Evolutionary conservation across 2,797 vertebrate genomes (phyloP), one percentile per base, ranked within the genome.

Genomic region (Syngnathus rostellatus): DNA sequence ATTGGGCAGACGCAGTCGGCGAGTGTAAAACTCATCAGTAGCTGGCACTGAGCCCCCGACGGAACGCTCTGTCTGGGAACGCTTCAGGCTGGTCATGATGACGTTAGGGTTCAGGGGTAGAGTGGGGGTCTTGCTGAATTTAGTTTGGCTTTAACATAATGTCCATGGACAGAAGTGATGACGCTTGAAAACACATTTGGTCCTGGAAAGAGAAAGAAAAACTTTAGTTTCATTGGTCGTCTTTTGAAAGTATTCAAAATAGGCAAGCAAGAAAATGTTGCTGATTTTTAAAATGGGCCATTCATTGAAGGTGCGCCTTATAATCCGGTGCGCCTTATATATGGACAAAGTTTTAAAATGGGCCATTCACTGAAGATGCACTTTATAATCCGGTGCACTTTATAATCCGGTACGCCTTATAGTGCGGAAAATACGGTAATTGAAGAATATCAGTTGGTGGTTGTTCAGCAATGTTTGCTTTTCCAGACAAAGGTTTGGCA

Each of bases 11-110:
- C 97, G 91, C 60, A 99, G 92, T 70, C 96, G 95, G 14, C 97
- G 92, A 81, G 97, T 97, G 63, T 98, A 98, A 82, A 98, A 98
- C 80, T 99, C 97, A 81, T 99, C 97, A 0, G 92, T 86, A 72
- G 97, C 95, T 6, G 94, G 93, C 75, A 96, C 95, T 0, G 94
- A 93, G 65, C 94, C 87, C 67, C 95, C 95, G 51, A 98, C 92
- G 2, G 95, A 94, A 86, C 96, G 94, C 88, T 99, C 97, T 0
- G 96, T 99, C 89, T 99, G 97, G 48, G 97, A 99, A 85, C 96
- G 94, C 88, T 98, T 99, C 89, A 99, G 89, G 88, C 97, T 99
- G 89, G 97, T 98, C 97, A 99, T 99, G 88, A 78, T 90, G 88
- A 80, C 82, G 74, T 73, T 76, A 75, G 81, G 72, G 50, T 39